These are phyloP conservation scores for Actinemys pallida DNA, from an alignment of 2,113 vertebrate species.

Conservation along the genomic window DNA sequence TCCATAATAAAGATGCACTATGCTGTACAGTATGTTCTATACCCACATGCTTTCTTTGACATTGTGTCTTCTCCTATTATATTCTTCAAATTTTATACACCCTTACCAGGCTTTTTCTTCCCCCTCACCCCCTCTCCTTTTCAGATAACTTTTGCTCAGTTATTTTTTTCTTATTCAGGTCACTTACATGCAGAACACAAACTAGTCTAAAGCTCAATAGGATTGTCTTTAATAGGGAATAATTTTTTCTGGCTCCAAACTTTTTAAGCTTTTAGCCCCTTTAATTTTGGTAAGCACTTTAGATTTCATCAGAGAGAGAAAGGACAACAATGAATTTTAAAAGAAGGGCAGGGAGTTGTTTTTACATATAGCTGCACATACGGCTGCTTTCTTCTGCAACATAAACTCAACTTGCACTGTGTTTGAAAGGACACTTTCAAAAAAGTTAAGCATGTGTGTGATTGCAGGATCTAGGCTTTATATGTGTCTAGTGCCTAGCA, in stretches of 20 bases:
- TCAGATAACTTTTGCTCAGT: not conserved
- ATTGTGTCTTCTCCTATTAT: not conserved
- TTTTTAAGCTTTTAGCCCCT: not conserved
- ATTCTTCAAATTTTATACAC: not conserved
- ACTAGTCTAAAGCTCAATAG: not conserved
- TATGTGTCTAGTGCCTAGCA: too few relatives aligned
- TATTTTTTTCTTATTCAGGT: not conserved
- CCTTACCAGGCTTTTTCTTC: not conserved
- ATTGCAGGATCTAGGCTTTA: not conserved
- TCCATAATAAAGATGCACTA: accelerated
- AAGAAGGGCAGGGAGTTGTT: not conserved
- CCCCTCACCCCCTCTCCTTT: not conserved
- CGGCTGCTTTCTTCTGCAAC: not conserved
- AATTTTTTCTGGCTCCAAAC: not conserved
- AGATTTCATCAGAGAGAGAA: not conserved
- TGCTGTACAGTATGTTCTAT: not conserved
- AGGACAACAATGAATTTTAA: not conserved
- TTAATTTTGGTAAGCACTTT: slow-evolving; percentile 18
- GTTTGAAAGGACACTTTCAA: not conserved
- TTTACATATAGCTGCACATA: not conserved
- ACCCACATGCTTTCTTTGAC: not conserved
- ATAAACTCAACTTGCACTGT: not conserved
- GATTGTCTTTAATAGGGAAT: not conserved
- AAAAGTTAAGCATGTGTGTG: not conserved
- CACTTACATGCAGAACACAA: not conserved